Conservation (phyloP, 2,888 invertebrate species). For the Dynastes grantii region DNA sequence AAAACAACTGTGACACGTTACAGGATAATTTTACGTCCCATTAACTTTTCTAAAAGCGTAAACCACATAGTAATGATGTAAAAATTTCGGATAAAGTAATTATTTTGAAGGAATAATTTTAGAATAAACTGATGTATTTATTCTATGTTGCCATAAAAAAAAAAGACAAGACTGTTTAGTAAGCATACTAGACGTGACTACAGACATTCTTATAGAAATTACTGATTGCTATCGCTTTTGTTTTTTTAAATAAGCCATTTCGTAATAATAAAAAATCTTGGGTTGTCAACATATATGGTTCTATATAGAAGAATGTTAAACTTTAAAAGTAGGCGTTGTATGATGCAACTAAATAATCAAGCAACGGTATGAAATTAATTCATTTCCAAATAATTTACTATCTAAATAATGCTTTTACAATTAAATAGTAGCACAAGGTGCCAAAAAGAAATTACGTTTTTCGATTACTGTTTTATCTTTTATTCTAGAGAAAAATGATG, state of each 20-base stretch:
- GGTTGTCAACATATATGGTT: neutral
- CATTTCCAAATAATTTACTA: neutral
- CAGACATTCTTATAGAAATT: neutral
- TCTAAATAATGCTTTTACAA: no score
- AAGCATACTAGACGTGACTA: neutral
- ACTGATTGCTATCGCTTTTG: neutral
- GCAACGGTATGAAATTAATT: neutral
- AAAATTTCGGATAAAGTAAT: no score
- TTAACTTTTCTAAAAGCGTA: neutral
- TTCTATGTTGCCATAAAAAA: neutral
- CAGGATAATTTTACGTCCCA: neutral
- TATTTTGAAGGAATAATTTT: no score
- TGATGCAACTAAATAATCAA: neutral
- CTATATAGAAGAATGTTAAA: neutral
- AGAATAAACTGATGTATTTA: neutral
- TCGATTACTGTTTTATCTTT: no score
- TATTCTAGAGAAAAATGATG: no score
- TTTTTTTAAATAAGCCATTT: neutral
- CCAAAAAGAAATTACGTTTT: no score
- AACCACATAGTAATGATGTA: neutral
- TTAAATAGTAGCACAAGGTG: no score
- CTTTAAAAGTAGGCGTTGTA: neutral
- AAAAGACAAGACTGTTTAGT: neutral
- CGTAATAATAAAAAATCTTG: neutral
- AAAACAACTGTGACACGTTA: conserved; percentile 6